A percentile compares a stretch with the other conserved stretches of the same genome.
Evolutionary conservation across 1,140 invertebrate genomes (phyloP).

Genomic region (Drosophila virilis): DNA sequence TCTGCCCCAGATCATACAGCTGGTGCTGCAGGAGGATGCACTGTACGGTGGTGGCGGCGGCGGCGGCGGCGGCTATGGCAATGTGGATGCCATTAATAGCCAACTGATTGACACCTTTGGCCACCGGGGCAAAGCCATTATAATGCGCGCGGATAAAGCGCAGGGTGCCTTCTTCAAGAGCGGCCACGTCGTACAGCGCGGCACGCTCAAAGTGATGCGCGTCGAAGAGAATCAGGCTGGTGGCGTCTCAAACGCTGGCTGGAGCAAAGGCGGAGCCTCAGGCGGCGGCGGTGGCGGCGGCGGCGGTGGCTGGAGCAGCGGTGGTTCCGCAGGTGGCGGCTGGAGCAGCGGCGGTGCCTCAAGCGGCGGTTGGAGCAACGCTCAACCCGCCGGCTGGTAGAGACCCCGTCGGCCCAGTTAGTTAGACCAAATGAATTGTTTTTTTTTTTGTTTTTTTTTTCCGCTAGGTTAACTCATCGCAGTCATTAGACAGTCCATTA

Average conservation of each 20-base stretch:
- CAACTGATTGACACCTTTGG: slow-evolving; percentile 68
- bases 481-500: slow-evolving; percentile 55
- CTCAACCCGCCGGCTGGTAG: slow-evolving; percentile 62
- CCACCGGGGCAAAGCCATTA: slow-evolving; percentile 62
- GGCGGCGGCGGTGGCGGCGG: background rate
- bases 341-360: slow-evolving; percentile 22
- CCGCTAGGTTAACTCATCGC: slow-evolving; percentile 63
- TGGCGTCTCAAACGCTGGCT: background rate
- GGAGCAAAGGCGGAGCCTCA: background rate
- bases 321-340: background rate
- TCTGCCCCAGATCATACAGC: slow-evolving; percentile 72
- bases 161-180: slow-evolving; percentile 69
- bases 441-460: slow-evolving; percentile 65
- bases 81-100: slow-evolving; percentile 62
- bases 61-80: slow-evolving; percentile 44
- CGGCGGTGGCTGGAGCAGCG: background rate
- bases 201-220: slow-evolving; percentile 69
- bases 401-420: slow-evolving; percentile 37
- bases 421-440: slow-evolving; percentile 77
- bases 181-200: slow-evolving; percentile 74
- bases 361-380: slow-evolving; percentile 41
- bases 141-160: slow-evolving; percentile 63
- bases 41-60: slow-evolving; percentile 39
- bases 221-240: slow-evolving; percentile 45
- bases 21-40: slow-evolving; percentile 70